Base-by-base conservation (phyloP, 2,797 vertebrate genomes). In the Platalea minor region DNA sequence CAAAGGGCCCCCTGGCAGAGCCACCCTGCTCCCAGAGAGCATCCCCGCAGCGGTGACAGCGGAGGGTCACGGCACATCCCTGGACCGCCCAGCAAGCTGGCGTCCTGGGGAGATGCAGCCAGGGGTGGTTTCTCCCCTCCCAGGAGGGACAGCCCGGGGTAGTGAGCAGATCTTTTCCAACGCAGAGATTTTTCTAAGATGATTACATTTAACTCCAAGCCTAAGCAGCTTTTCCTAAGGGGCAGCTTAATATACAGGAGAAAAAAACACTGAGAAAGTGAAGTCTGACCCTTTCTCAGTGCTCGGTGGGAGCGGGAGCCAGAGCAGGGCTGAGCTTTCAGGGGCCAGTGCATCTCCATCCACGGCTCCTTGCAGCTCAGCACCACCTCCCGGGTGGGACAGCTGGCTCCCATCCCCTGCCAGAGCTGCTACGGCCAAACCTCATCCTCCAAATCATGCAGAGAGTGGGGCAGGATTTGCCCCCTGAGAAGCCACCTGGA, bases 161-260 rank as follows among this genome's bases (percentile, higher is more conserved):
- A 51, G 16, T 0, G n/a, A 88, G 75, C 4, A 0, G 64, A 54
- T 63, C 64, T 37, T 45, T 57, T 35, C 89, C 80, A 72, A 7
- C 0, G 7, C 53, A 33, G 61, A 53, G 45, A 68, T 72, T 76
- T 85, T 25, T 56, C 37, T 89, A 86, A 93, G 94, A 54, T 37
- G 89, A 92, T 96, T 84, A 81, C 67, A 53, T 56, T 72, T 81
- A 88, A 93, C 91, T 94, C 85, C 65, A 37, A 92, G 89, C 57
- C 65, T 94, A 84, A 96, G 89, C 74, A 82, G 94, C 89, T 96
- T 96, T 92, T 93, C 89, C 65, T 89, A 41, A 91, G 29, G 84
- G 50, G 56, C 57, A 91, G 85, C 50, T 95, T 85, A 79, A 65
- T 41, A 69, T 5, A 56, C 41, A 16, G 20, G 17, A 0, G 5